Evolutionary conservation across 2,888 invertebrate genomes (phyloP).

Genomic region (Pterostichus madidus): DNA sequence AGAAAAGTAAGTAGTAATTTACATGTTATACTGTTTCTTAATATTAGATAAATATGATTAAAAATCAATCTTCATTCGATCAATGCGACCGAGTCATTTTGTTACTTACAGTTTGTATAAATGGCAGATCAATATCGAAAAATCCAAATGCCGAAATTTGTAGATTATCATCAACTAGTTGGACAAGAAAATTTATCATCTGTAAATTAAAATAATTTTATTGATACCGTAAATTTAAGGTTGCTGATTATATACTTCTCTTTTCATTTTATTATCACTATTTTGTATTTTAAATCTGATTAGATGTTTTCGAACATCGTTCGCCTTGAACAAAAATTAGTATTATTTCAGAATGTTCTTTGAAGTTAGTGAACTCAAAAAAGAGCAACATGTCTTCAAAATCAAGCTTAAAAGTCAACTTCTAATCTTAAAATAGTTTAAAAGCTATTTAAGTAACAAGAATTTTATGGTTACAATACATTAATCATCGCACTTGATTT

Average conservation of each 20-base stretch:
- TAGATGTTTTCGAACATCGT: constrained; percentile 50
- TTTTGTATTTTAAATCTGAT: constrained; percentile 55
- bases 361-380: neutral
- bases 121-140: constrained; percentile 53
- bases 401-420: too few species aligned
- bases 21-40: too few species aligned
- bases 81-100: too few species aligned
- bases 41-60: too few species aligned
- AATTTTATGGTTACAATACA: too few species aligned
- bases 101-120: constrained; percentile 53
- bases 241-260: constrained; percentile 24
- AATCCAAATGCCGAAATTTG: constrained; percentile 58
- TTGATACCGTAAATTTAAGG: neutral
- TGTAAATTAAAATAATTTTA: too few species aligned
- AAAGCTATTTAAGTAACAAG: too few species aligned
- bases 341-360: neutral
- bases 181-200: constrained; percentile 54
- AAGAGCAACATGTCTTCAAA: too few species aligned
- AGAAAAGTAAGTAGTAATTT: too few species aligned
- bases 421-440: too few species aligned
- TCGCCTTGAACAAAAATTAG: constrained; percentile 43
- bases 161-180: constrained; percentile 47
- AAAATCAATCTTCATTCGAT: too few species aligned
- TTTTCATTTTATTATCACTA: constrained; percentile 21
- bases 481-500: too few species aligned